Base-by-base conservation (phyloP, 2,113 vertebrate genomes). In the Plestiodon gilberti region DNA sequence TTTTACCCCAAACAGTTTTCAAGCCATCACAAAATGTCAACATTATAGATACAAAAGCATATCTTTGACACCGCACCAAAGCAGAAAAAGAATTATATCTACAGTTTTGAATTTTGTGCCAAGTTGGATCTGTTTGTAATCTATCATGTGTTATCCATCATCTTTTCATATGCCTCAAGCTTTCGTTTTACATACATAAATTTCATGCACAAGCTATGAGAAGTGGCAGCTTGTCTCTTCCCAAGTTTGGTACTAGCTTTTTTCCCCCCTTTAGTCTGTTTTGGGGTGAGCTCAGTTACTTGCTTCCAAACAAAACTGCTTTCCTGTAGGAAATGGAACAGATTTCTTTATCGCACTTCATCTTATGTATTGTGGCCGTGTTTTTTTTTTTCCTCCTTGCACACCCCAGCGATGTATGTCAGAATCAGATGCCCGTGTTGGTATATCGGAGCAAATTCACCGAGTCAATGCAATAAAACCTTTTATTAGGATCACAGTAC, bases 11-110 rank as follows among this genome's bases (percentile, higher is more conserved):
- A 48, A 22, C 57, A 62, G 55, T 84, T 88, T 64, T 61, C 30
- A 73, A 74, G 78, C 61, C 38, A 20, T 84, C 59, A 74, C n/a
- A 52, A 81, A 86, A 81, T 52, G 20, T 86, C 78, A 88, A 13
- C 52, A 28, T 57, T 67, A 25, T 88, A 57, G 28, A 64, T 80
- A 15, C 3, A n/a, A 84, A 23, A 28, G n/a, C 35, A 9, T 84
- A n/a, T 84, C 40, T 84, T 57, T 83, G 75, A 84, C 69, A 59
- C 6, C 0, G 20, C 10, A 20, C 10, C 9, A 67, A n/a, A 75
- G 28, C 35, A 22, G 23, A 77, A 61, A 70, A 61, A 79, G 20
- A 55, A 52, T 18, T 75, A 59, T 25, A 17, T 67, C 69, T 35
- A 15, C 69, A 64, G 28, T 67, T 65, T 38, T 33, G 35, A 28